phyloP scores from a whole-genome alignment of 1,140 invertebrate genomes.

The Trinorchestia longiramus region DNA sequence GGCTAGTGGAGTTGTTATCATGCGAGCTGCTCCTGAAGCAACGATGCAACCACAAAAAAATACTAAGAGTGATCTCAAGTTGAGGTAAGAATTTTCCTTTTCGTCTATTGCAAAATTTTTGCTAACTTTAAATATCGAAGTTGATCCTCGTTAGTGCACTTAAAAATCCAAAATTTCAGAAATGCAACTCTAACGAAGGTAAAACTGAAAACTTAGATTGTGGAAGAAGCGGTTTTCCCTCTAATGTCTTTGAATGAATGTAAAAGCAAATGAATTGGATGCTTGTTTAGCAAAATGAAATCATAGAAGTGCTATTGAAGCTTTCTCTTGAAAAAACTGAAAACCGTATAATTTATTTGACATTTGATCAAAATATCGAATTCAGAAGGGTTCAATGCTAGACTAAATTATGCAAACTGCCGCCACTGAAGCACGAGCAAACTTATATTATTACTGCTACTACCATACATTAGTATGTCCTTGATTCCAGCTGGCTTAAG shows the following conservation, averaged over 20 bases:
- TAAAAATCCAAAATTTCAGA: neutral
- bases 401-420: no score
- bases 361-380: neutral
- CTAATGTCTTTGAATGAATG: neutral
- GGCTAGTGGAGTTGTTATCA: neutral
- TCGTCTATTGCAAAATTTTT: neutral
- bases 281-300: neutral
- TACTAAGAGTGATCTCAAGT: neutral
- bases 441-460: no score
- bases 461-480: neutral
- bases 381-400: neutral
- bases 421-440: no score
- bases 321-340: neutral
- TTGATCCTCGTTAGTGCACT: neutral
- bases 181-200: neutral
- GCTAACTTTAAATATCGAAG: neutral
- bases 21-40: no score
- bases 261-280: neutral
- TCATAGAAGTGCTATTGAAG: neutral
- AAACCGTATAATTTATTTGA: neutral
- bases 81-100: neutral
- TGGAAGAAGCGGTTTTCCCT: neutral
- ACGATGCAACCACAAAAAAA: no score
- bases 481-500: neutral
- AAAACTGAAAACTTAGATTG: neutral